These are phyloP conservation scores for Thinocorus orbignyianus DNA, from an alignment of 2,113 vertebrate species.

Conservation along the genomic window DNA sequence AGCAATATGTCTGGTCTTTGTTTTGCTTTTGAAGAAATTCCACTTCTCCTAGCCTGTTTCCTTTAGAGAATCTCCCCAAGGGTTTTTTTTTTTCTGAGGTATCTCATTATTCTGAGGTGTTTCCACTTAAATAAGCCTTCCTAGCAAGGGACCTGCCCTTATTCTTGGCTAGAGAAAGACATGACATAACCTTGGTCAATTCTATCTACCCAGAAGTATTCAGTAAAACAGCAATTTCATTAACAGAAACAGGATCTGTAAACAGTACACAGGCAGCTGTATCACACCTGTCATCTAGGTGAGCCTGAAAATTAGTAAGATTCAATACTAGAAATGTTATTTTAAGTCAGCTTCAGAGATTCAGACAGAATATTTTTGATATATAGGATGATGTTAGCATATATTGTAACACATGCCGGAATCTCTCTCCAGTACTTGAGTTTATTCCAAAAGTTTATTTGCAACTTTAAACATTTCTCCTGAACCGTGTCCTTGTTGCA, in stretches of 20 bases:
- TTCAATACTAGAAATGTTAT: not conserved
- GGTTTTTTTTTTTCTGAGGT: not conserved
- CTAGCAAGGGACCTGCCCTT: not conserved
- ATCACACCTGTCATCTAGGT: not conserved
- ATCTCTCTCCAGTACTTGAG: not conserved
- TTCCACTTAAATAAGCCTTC: not conserved
- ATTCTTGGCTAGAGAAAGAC: not conserved
- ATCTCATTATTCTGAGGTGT: not conserved
- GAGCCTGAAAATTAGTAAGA: not conserved
- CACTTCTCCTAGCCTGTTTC: not conserved
- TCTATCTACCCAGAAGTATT: not conserved
- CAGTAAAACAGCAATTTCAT: not conserved
- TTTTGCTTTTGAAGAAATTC: slow-evolving; percentile 38
- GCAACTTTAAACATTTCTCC: not conserved
- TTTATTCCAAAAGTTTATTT: not conserved
- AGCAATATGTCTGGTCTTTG: not conserved
- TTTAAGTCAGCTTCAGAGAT: not conserved
- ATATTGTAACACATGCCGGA: not conserved
- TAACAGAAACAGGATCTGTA: not conserved
- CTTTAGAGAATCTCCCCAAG: not conserved
- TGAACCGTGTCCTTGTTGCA: not conserved
- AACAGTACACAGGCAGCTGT: not conserved
- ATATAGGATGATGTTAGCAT: not conserved
- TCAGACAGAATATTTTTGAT: not conserved
- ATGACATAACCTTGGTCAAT: not conserved